Evolutionary conservation across 92 coral and sea anemone species (phyloP), one percentile per base, ranked within the genome.

Genomic region (Parazoanthus atlanticus): DNA sequence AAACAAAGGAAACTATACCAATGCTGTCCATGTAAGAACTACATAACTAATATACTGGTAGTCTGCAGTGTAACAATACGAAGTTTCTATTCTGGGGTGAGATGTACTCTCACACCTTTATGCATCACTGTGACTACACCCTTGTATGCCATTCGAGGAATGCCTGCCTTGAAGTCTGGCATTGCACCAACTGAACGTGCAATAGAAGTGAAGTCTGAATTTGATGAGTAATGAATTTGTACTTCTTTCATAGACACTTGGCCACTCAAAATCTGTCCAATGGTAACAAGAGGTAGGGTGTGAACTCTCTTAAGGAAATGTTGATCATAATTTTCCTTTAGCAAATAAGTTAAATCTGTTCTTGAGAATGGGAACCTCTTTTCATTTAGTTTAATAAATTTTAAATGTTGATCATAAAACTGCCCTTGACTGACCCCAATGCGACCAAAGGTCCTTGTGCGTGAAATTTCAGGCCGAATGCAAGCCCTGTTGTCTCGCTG

Each of bases 401-500:
- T 92, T n/a, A 97, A 92, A 88, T 97, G 98, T 33, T 97, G 93
- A 81, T 97, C 98, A 89, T 81, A 97, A 77, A 97, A 97, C 86
- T 97, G 99, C 5, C 99, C 99, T 76, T 78, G 96, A 79, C 99
- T 97, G 29, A 97, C 99, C 17, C 99, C 99, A 64, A 95, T 83
- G 41, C 95, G 91, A 6, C 99, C 99, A 92, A 95, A 97, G 0
- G 99, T 97, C 85, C 90, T 94, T 0, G 99, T 95, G 6, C 99
- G 94, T 2, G 96, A 94, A 47, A 97, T 95, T 81, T 97, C 99
- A 26, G 99, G 99, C n/a, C 99, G 92, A 79, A 97, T 94, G 86
- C 99, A 97, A 4, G 95, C 96, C 78, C 98, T 83, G 80, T 56
- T 85, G 76, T 97, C 91, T 54, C 93, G 91, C 86, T 97, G 99